Percentiles rank a stretch among this genome's conserved stretches.
phyloP scores from a whole-genome alignment of 2,113 vertebrate species.

The Tapirus terrestris region DNA sequence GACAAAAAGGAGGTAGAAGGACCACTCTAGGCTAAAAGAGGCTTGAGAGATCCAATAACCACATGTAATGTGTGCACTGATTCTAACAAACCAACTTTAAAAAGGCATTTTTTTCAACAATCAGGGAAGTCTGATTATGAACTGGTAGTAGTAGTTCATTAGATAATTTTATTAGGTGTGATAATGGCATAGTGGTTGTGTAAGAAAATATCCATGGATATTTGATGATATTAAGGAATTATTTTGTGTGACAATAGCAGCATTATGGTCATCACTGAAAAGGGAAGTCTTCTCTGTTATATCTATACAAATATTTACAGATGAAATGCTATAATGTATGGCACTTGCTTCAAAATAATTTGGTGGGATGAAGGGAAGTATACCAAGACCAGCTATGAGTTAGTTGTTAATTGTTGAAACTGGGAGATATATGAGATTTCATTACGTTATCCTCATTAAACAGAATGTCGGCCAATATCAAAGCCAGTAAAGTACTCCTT shows the following conservation, averaged over 20 bases:
- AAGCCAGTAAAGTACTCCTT: background rate
- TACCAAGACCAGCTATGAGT: background rate
- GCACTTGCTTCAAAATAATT: background rate
- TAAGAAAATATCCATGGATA: background rate
- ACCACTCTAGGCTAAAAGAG: background rate
- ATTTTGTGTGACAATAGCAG: background rate
- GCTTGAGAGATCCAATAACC: background rate
- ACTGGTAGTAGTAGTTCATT: background rate
- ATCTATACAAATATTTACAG: background rate
- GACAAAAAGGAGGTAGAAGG: background rate
- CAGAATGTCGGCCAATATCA: background rate
- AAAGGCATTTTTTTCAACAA: background rate
- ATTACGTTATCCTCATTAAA: background rate
- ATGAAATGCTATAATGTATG: slow-evolving; percentile 2
- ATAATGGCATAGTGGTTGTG: background rate
- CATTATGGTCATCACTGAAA: background rate
- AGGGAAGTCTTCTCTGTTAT: background rate
- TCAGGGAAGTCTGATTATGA: background rate
- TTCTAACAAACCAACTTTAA: background rate
- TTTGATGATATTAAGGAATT: slow-evolving; percentile 10
- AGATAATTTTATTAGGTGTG: slow-evolving; percentile 16
- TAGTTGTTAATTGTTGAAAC: slow-evolving; percentile 31
- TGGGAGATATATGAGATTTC: background rate
- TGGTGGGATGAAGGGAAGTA: background rate
- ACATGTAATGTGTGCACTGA: background rate